These are phyloP conservation scores for Protonemura montana DNA, from an alignment of 2,888 invertebrate species.

Conservation along the genomic window DNA sequence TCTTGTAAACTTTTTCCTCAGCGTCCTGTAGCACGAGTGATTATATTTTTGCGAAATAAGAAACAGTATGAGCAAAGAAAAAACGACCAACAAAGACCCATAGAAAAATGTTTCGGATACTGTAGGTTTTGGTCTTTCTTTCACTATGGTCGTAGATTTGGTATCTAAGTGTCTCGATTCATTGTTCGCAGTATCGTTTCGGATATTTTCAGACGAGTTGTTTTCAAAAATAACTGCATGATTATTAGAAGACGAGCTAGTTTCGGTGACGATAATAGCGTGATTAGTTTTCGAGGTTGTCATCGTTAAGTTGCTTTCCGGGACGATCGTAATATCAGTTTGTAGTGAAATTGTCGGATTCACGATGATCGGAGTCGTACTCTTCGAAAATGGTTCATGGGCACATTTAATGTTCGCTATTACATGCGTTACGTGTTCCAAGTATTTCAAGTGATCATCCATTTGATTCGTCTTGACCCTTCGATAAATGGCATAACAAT, in stretches of 20 bases:
- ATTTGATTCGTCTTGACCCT: neutral
- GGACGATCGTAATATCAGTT: neutral
- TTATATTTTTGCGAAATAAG: conserved; percentile 25
- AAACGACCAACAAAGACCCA: neutral
- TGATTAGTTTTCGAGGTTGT: neutral
- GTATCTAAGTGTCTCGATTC: neutral
- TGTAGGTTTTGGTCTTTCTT: conserved; percentile 1
- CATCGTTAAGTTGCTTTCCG: neutral
- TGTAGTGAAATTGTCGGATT: neutral
- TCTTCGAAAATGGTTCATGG: neutral
- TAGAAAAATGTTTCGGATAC: neutral
- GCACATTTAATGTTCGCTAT: neutral
- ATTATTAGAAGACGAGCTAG: neutral
- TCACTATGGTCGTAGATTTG: neutral
- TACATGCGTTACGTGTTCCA: neutral
- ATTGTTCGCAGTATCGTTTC: neutral
- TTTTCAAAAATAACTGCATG: neutral
- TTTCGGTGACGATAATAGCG: neutral
- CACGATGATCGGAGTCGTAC: neutral
- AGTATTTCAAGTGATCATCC: neutral
- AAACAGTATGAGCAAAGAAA: neutral
- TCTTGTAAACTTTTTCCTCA: neutral
- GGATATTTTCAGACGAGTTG: neutral
- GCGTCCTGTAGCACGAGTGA: neutral
- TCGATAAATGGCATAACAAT: neutral